Percentiles rank a stretch among this genome's conserved stretches.
Evolutionary conservation across 2,888 invertebrate species (phyloP).

Genomic region (Drosophila merina): DNA sequence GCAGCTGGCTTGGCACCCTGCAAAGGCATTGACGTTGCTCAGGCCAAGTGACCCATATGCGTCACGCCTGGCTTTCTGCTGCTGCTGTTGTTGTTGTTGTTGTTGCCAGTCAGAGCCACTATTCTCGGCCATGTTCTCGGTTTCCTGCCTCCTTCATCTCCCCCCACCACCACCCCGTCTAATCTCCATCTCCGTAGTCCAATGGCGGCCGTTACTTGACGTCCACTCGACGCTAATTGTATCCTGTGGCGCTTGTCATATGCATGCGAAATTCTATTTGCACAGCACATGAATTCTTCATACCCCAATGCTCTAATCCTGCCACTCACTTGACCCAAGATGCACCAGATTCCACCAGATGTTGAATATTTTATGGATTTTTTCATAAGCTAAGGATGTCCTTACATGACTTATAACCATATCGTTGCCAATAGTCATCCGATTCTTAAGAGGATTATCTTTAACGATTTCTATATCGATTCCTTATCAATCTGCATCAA

Average conservation of each 20-base stretch:
- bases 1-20: slow-evolving; percentile 27
- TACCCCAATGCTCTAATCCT: slow-evolving; percentile 6
- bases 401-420: not conserved
- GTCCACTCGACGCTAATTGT: slow-evolving; percentile 60
- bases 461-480: not conserved
- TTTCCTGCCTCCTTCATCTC: slow-evolving; percentile 1
- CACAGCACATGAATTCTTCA: slow-evolving; percentile 13
- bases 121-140: slow-evolving; percentile 26
- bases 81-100: slow-evolving; percentile 10
- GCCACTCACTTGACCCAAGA: not conserved
- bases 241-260: slow-evolving; percentile 37
- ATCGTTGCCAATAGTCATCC: too few relatives aligned
- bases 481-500: not conserved
- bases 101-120: slow-evolving; percentile 22
- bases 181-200: slow-evolving; percentile 3
- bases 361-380: slow-evolving; percentile 8
- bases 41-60: slow-evolving; percentile 41
- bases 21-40: slow-evolving; percentile 31
- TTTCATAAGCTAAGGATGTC: not conserved
- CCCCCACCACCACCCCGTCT: not conserved
- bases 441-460: not conserved
- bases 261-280: slow-evolving; percentile 29
- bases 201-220: slow-evolving; percentile 29
- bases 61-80: slow-evolving; percentile 18
- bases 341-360: slow-evolving; percentile 29